Evolutionary conservation across 2,113 vertebrate genomes (phyloP), one percentile per base, ranked within the genome.

Genomic region (Fukomys damarensis): DNA sequence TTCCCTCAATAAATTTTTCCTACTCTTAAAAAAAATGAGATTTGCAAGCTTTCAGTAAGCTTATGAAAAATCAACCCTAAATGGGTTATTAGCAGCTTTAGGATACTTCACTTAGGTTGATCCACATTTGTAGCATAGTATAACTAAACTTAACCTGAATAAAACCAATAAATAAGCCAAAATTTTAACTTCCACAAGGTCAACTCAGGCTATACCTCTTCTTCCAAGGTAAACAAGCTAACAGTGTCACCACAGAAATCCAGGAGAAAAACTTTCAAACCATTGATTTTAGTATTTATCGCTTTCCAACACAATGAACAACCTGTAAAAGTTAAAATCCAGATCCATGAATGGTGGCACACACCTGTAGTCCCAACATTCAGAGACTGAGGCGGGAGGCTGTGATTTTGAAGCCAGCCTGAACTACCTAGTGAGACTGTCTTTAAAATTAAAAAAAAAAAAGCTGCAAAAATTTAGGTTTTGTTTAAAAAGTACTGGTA

Each of bases 161-260:
- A n/a, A 74, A 90, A 88, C n/a, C 70, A 93, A n/a, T 89, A 82
- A 85, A 77, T 79, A 41, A 89, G 59, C 26, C 92, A 80, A 92
- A 86, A 46, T 17, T 59, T 88, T 61, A 68, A 70, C 3, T 92
- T 96, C 41, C 52, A 80, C 58, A 56, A 30, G 81, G 30, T 65
- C 63, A 92, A 84, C 26, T 80, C 52, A 43, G 28, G 41, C 41
- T 88, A 32, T 52, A 80, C 79, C 76, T 43, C 14, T 19, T 81
- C 58, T 88, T 35, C 77, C 38, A 56, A 82, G 10, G 68, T 93
- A 77, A 77, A 38, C 74, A 49, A 49, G 14, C 26, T 49, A 83
- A 58, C 20, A 38, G 20, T 79, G 56, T 56, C 43, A 95, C 28
- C 32, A 86, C 16, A 89, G 30, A 56, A 56, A 93, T 77, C 16